Base-by-base conservation (phyloP, 1,140 invertebrate genomes). In the Drosophila lini region DNA sequence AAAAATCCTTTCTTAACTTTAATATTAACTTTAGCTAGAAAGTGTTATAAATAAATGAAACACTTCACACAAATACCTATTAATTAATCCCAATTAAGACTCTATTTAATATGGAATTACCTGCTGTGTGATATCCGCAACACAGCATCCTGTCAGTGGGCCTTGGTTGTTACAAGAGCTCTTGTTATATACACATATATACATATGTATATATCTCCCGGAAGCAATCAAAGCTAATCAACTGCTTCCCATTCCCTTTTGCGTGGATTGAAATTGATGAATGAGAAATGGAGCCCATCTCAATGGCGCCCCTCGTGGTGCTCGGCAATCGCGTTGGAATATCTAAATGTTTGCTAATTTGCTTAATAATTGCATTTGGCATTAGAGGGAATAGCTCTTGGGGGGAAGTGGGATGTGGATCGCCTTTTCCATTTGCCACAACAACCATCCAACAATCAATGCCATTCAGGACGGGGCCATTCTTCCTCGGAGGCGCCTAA, bases 271-370 rank as follows among this genome's bases (percentile, higher is more conserved):
- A 57, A 69, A 69, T 84, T 84, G 55, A 85, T 78, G 81, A 85
- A 78, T 86, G 78, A 75, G 64, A 63, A 53, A 82, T 68, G 53
- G 44, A 69, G 62, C 53, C 53, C 64, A 82, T 86, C 52, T 55
- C 74, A 79, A 77, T 86, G 82, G 83, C 71, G 77, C 74, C 65
- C 83, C 83, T 65, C 63, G 76, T 60, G 79, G 83, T 85, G 76
- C 36, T 58, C 10, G 61, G 59, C 47, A 74, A 86, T 86, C 82
- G 76, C 13, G n/a, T 36, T 79, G 45, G 73, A 73, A 83, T 78
- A 83, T 86, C 83, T 89, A 69, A 77, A 88, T 86, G 80, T 80
- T 82, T 67, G 84, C 84, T 86, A 86, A 86, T 86, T 86, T 86
- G 83, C 80, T 89, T 86, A 86, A 86, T 86, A 86, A 86, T 89